Evolutionary conservation across 2,113 vertebrate genomes (phyloP), one percentile per base, ranked within the genome.

Genomic region (Emydura subglobosa): DNA sequence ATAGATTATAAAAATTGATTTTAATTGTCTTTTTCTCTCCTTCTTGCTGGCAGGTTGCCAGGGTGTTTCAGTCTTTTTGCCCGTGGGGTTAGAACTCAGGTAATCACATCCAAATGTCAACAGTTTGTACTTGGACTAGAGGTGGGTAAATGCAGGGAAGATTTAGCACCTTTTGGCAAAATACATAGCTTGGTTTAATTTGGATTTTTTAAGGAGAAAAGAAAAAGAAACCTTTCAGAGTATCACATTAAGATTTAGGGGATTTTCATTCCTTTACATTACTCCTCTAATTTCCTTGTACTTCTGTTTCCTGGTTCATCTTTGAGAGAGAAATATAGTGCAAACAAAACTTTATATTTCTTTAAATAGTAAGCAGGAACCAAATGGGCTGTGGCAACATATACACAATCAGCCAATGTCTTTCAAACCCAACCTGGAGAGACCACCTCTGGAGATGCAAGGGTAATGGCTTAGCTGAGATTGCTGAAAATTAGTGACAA

Each of bases 281-380:
- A 95, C 89, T 96, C 88, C 92, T 95, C 96, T 97, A 93, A 94
- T 95, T 95, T 87, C 87, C 34, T 90, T 87, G 55, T 49, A 49
- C 29, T 92, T 86, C 82, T 12, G 47, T 95, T 96, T 97, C 96
- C 96, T 96, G 90, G 50, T 81, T 92, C 74, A 95, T n/a, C 29
- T 96, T 95, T 95, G 87, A 83, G 89, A 95, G 95, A 96, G 96
- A 96, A 97, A 92, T 34, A 9, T 6, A 8, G 51, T 93, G 76
- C 79, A 65, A 85, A 82, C 57, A 96, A 92, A 96, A 97, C 95
- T 95, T 88, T 81, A 16, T 61, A 57, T 85, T 86, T 85, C 87
- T 94, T 85, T 65, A 80, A 49, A 85, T 47, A 0, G 1, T 54
- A 34, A 0, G n/a, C 65, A 39, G 65, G 65, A 39, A n/a, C 34